These are phyloP conservation scores for Paraescarpia echinospica DNA, from an alignment of 1,140 invertebrate species.

Conservation along the genomic window DNA sequence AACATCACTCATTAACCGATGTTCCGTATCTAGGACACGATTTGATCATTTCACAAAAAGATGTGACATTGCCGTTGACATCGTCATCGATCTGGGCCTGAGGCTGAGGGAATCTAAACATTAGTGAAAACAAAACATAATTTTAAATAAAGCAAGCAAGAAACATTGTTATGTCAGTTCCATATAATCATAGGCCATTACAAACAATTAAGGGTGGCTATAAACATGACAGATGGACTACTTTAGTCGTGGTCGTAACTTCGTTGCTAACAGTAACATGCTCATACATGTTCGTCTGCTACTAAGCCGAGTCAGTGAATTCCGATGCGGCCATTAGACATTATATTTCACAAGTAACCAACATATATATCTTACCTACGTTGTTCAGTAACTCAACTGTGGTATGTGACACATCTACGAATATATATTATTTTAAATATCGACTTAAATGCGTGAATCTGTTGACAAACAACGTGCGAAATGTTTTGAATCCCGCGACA, in stretches of 20 bases:
- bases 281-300: constrained; percentile 4
- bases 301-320: neutral
- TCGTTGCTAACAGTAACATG: neutral
- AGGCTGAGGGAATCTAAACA: neutral
- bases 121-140: neutral
- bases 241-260: neutral
- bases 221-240: neutral
- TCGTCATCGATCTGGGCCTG: neutral
- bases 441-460: neutral
- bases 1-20: neutral
- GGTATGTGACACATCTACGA: neutral
- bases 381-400: neutral
- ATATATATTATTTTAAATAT: neutral
- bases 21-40: neutral
- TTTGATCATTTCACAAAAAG: neutral
- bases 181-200: neutral
- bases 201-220: neutral
- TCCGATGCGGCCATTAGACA: neutral
- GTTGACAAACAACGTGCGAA: constrained; percentile 4
- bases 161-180: neutral
- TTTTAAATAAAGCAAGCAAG: neutral
- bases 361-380: neutral
- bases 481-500: constrained; percentile 4
- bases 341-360: neutral
- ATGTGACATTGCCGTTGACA: neutral